Evolutionary conservation across 1,140 invertebrate species (phyloP).

Genomic region (Ridgeia piscesae): DNA sequence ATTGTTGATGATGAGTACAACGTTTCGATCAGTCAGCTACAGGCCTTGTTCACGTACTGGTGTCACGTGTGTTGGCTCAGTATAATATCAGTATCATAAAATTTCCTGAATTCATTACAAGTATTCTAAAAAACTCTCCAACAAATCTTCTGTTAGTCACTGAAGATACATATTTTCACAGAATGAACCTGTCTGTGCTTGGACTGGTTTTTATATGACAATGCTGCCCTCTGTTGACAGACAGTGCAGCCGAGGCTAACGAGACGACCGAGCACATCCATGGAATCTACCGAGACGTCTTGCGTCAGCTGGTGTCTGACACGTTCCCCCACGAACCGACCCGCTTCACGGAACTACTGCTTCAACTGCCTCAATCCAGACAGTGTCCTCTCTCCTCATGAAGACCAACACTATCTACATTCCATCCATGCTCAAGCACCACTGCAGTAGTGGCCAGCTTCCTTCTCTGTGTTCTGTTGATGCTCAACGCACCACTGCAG

Average conservation of each 20-base stretch:
- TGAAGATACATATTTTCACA: too few species aligned
- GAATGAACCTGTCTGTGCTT: neutral
- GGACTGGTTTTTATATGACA: neutral
- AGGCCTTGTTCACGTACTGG: too few species aligned
- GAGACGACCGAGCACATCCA: neutral
- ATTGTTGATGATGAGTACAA: too few species aligned
- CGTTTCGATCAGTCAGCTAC: too few species aligned
- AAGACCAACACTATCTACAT: neutral
- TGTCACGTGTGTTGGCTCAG: too few species aligned
- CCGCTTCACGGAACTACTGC: neutral
- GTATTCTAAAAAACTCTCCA: too few species aligned
- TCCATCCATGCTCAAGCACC: neutral
- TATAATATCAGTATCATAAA: too few species aligned
- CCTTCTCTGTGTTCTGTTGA: neutral
- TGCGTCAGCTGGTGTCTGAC: neutral
- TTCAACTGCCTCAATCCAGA: neutral
- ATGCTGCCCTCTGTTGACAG: neutral
- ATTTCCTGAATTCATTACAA: too few species aligned
- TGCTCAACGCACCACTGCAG: too few species aligned
- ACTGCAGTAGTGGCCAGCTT: neutral
- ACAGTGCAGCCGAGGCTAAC: neutral
- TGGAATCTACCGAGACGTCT: neutral
- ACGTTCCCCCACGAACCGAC: neutral
- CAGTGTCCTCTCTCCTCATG: neutral
- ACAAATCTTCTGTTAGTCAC: too few species aligned